These are phyloP conservation scores for Philereme vetulata DNA, from an alignment of 2,888 invertebrate species.

Conservation along the genomic window DNA sequence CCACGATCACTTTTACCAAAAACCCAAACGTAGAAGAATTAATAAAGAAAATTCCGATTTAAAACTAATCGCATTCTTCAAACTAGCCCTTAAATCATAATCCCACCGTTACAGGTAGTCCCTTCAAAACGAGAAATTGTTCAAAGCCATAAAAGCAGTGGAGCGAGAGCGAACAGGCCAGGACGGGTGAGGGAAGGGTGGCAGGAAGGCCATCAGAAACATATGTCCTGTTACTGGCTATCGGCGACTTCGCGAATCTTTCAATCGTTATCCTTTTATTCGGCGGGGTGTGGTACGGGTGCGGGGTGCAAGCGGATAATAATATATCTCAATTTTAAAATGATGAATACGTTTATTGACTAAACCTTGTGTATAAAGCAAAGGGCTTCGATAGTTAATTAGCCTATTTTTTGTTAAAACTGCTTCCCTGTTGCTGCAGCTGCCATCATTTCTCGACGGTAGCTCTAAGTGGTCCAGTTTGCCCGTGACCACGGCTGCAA, in stretches of 20 bases:
- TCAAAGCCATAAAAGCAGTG: slow-evolving; percentile 11
- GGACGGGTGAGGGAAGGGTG: slow-evolving; percentile 15
- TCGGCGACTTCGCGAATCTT: slow-evolving; percentile 57
- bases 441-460: too few species aligned
- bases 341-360: too few species aligned
- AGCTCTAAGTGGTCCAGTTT: too few species aligned
- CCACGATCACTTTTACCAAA: too few species aligned
- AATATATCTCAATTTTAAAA: not conserved
- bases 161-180: not conserved
- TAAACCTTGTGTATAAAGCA: too few species aligned
- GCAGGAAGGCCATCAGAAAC: slow-evolving; percentile 52
- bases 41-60: not conserved
- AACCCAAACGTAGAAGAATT: too few species aligned
- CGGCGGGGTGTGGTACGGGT: slow-evolving; percentile 34
- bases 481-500: too few species aligned
- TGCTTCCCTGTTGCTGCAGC: too few species aligned
- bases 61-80: slow-evolving; percentile 14
- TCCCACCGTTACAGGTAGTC: not conserved
- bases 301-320: not conserved
- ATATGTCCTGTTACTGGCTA: slow-evolving; percentile 58
- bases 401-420: too few species aligned
- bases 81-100: slow-evolving; percentile 1
- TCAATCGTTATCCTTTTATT: slow-evolving; percentile 68
- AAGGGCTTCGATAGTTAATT: too few species aligned
- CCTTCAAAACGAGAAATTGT: slow-evolving; percentile 7